These are phyloP conservation scores for Liasis olivaceus DNA, from an alignment of 2,797 vertebrate species.

Conservation along the genomic window DNA sequence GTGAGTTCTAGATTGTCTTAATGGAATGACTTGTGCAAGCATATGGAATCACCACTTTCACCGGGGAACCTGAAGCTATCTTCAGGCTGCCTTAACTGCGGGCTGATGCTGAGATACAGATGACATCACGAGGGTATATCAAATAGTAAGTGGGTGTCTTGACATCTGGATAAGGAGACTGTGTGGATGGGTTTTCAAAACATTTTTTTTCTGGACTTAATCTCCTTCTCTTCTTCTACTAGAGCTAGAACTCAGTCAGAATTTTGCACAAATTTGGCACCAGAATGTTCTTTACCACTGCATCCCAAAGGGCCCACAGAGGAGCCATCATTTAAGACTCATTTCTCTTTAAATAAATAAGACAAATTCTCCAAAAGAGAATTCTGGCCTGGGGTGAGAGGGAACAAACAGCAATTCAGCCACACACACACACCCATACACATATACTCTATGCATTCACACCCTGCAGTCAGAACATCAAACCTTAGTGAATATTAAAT, in stretches of 20 bases:
- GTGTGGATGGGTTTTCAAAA: not conserved
- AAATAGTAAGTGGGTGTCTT: not conserved
- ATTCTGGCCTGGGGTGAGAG: not conserved
- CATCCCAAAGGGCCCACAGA: not conserved
- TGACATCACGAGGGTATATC: not conserved
- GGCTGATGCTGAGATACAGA: not conserved
- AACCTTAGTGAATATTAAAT: constrained; percentile 21
- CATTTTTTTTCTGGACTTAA: not conserved
- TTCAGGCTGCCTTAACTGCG: not conserved
- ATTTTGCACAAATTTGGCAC: not conserved
- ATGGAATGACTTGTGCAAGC: not conserved
- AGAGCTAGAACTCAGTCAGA: not conserved
- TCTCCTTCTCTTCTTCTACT: not conserved
- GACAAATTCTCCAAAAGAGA: not conserved
- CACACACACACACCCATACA: not conserved
- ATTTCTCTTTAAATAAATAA: not conserved
- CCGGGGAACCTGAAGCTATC: not conserved
- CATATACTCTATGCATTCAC: not conserved
- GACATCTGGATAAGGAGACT: not conserved
- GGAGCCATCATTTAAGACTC: not conserved
- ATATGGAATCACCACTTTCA: not conserved
- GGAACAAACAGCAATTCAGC: not conserved
- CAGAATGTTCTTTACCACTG: not conserved
- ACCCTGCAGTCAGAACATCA: not conserved
- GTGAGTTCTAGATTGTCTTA: not conserved